phyloP scores from a whole-genome alignment of 2,888 invertebrate species.

The Cinara cedri region DNA sequence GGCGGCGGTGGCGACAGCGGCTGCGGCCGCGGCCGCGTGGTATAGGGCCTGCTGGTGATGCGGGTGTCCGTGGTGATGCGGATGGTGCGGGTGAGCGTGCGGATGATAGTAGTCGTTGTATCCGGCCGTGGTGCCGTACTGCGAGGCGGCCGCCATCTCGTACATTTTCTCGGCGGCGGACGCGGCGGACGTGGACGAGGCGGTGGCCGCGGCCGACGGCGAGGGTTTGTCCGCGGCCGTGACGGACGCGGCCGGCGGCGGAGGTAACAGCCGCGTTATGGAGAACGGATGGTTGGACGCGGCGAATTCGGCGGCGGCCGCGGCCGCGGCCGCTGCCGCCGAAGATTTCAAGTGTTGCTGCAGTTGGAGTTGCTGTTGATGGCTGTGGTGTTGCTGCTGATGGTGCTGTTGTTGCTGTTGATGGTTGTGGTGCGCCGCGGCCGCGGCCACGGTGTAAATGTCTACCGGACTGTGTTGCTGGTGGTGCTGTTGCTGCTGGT shows the following conservation, averaged over 20 bases:
- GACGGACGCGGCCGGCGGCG: constrained; percentile 68
- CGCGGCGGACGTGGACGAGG: constrained; percentile 40
- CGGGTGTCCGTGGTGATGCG: constrained; percentile 70
- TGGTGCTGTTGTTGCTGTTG: constrained; percentile 67
- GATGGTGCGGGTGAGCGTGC: constrained; percentile 83
- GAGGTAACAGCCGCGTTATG: constrained; percentile 88
- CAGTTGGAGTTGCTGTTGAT: constrained; percentile 68
- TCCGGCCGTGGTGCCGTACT: constrained; percentile 38
- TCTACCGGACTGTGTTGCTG: constrained; percentile 48
- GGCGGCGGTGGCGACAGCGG: constrained; percentile 61
- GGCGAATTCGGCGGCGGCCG: constrained; percentile 75
- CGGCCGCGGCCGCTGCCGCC: constrained; percentile 69
- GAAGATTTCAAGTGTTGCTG: constrained; percentile 65
- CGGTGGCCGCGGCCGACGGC: constrained; percentile 9
- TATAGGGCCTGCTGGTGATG: constrained; percentile 85
- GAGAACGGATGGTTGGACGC: constrained; percentile 91
- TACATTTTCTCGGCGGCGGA: constrained; percentile 62
- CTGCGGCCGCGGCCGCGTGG: constrained; percentile 68
- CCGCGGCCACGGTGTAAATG: constrained; percentile 61
- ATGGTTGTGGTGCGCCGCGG: constrained; percentile 61
- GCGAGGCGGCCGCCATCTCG: constrained; percentile 56
- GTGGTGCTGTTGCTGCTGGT: constrained; percentile 38
- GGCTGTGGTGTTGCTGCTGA: constrained; percentile 66
- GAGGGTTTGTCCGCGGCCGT: constrained; percentile 65
- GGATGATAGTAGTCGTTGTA: constrained; percentile 64